These are phyloP conservation scores for Mionectes macconnelli DNA, from an alignment of 2,113 vertebrate species.

Conservation along the genomic window DNA sequence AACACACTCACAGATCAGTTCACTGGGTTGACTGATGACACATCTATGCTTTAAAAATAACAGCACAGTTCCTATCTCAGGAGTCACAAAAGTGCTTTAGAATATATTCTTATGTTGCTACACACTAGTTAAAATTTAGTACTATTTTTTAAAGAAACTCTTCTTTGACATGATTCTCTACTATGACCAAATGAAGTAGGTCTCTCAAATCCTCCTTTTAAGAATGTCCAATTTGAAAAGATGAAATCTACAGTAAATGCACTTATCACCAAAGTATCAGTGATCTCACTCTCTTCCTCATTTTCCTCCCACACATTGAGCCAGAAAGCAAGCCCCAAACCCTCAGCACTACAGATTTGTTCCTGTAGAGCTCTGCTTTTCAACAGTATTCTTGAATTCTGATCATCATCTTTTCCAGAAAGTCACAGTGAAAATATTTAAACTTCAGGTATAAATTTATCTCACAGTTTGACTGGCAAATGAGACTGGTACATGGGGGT, in stretches of 20 bases:
- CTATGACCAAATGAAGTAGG: neutral
- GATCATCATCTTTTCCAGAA: neutral
- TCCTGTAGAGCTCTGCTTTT: neutral
- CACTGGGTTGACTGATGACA: neutral
- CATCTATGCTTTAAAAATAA: neutral
- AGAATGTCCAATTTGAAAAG: neutral
- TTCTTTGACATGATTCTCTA: neutral
- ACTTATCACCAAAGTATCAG: neutral
- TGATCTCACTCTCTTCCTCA: neutral
- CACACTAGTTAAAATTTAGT: neutral
- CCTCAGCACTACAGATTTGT: neutral
- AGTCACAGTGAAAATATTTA: neutral
- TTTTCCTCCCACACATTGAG: neutral
- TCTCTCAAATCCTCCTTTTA: neutral
- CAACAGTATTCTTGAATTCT: neutral
- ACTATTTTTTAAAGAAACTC: neutral
- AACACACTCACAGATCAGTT: neutral
- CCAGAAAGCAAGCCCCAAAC: neutral
- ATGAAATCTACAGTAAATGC: neutral
- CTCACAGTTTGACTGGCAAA: neutral
- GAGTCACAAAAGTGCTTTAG: neutral
- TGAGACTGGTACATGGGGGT: neutral
- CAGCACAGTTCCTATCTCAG: neutral
- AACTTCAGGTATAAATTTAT: neutral
- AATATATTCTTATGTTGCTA: neutral